Conservation (phyloP, 1,140 invertebrate species). For the Helicoverpa zea region DNA sequence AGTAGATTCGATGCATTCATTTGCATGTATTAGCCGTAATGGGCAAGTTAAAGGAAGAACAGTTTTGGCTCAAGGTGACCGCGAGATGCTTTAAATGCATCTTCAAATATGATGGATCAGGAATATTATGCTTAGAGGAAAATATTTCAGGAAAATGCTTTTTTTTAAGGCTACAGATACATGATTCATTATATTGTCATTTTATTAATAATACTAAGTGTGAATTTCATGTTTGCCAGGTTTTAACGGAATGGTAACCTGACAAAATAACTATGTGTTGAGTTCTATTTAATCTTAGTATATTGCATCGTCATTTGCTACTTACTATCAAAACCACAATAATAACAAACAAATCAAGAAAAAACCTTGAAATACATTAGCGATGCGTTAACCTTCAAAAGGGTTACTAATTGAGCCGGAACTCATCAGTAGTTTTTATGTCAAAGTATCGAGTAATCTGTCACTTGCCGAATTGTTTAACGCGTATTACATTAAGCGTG, state of each 20-base stretch:
- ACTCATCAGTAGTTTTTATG: not conserved
- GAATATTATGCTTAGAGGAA: too few relatives aligned
- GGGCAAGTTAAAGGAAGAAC: not conserved
- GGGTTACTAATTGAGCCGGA: constrained; percentile 25
- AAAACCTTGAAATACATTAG: not conserved
- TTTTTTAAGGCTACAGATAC: too few relatives aligned
- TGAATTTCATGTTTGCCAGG: too few relatives aligned
- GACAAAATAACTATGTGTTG: too few relatives aligned
- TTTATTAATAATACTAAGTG: too few relatives aligned
- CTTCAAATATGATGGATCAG: not conserved
- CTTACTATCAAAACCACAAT: not conserved
- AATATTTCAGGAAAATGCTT: too few relatives aligned
- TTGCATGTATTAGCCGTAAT: constrained; percentile 3
- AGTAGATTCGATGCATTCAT: constrained; percentile 13
- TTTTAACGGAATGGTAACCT: too few relatives aligned
- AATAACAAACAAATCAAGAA: not conserved
- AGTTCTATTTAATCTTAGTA: too few relatives aligned
- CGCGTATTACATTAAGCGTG: not conserved
- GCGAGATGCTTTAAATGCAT: not conserved
- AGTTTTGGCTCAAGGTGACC: constrained; percentile 11
- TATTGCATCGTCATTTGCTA: too few relatives aligned
- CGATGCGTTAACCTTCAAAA: constrained; percentile 32
- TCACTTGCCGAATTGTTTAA: not conserved
- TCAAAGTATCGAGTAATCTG: not conserved
- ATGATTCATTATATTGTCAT: too few relatives aligned